Evolutionary conservation across 1,140 invertebrate species (phyloP).

Genomic region (Matsumurasca onukii): DNA sequence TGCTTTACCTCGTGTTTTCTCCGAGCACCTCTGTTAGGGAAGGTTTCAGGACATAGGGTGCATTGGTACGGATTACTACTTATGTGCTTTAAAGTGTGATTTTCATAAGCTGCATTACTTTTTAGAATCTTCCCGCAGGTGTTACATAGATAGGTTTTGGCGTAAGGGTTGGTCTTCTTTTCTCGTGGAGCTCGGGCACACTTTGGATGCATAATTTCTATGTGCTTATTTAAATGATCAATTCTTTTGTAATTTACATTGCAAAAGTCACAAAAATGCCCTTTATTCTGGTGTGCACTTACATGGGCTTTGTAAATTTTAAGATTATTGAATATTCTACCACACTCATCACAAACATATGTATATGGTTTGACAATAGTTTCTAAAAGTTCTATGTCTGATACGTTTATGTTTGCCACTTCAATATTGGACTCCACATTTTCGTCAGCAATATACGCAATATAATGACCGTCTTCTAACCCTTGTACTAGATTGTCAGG

Average conservation of each 20-base stretch:
- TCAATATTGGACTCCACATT: background rate
- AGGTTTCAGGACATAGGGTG: background rate
- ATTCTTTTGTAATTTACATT: background rate
- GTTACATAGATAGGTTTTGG: slow-evolving; percentile 35
- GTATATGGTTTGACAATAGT: background rate
- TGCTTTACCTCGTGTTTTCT: slow-evolving; percentile 19
- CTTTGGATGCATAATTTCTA: slow-evolving; percentile 9
- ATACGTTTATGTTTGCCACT: background rate
- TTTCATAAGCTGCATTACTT: slow-evolving; percentile 34
- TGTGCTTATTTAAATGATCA: slow-evolving; percentile 20
- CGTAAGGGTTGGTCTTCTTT: slow-evolving; percentile 12
- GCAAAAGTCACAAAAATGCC: slow-evolving; percentile 18
- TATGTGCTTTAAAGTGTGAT: slow-evolving; percentile 30
- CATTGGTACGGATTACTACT: slow-evolving; percentile 1
- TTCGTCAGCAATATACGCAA: slow-evolving; percentile 1
- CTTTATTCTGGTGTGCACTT: slow-evolving; percentile 20
- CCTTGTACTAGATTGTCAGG: background rate
- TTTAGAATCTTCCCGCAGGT: slow-evolving; percentile 33
- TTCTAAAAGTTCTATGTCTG: background rate
- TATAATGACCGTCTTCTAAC: slow-evolving; percentile 14
- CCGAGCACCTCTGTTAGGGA: slow-evolving; percentile 9
- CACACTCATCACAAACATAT: slow-evolving; percentile 25
- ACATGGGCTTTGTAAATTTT: background rate
- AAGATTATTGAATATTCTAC: background rate
- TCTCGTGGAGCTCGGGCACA: background rate